phyloP scores from a whole-genome alignment of 2,113 vertebrate species.

The Notothenia rossii region DNA sequence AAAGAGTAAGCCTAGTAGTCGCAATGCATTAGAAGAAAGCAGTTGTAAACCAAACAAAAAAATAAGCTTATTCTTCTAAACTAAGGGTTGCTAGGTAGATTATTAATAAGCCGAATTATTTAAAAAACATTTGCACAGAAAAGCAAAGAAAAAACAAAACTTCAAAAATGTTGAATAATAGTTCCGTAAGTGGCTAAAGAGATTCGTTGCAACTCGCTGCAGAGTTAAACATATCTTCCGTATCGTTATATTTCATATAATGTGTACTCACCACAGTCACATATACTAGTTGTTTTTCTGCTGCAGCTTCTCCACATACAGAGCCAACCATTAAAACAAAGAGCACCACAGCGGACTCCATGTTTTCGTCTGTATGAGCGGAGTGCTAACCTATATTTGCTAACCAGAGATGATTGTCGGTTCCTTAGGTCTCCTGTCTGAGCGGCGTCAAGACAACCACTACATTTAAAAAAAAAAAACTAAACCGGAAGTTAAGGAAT shows the following conservation, averaged over 20 bases:
- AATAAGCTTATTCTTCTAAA: neutral
- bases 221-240: neutral
- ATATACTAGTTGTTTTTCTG: conserved; percentile 49
- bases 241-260: neutral
- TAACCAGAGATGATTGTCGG: no score
- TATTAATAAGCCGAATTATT: conserved; percentile 4
- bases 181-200: neutral
- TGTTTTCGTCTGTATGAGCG: neutral
- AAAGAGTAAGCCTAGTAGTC: no score
- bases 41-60: neutral
- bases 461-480: fast-evolving
- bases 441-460: neutral
- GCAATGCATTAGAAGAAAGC: neutral
- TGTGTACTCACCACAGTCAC: conserved; percentile 75
- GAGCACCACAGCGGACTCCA: conserved; percentile 22
- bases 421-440: neutral
- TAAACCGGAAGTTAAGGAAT: neutral
- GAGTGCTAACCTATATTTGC: neutral
- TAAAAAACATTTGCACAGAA: neutral
- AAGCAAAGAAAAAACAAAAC: neutral
- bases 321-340: conserved; percentile 14
- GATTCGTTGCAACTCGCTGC: no score
- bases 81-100: neutral
- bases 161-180: neutral
- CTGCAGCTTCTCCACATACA: conserved; percentile 25